Base-by-base conservation (phyloP, 2,888 invertebrate species). In the Cheilosia scutellata region DNA sequence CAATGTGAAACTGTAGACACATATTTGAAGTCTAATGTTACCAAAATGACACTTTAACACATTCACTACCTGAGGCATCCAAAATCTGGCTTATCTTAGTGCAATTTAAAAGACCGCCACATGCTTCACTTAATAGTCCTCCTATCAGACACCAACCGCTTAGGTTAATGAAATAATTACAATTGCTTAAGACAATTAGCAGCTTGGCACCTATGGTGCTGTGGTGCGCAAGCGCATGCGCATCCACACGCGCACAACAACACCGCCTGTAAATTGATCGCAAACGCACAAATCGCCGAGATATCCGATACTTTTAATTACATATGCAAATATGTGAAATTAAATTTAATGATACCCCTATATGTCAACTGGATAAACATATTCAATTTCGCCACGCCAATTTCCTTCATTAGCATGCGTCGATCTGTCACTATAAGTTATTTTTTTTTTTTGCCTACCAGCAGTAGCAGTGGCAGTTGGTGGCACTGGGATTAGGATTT, bases 331-430 rank as follows among this genome's bases (percentile, higher is more conserved):
- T 63, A 68, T 57, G 68, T 74, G 37, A 51, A 68, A 76, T 76
- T 76, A 70, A 70, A 82, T 82, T 82, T 78, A 74, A 79, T 79
- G 60, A 75, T 75, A 79, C 79, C 83, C 55, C 58, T 51, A 74
- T 51, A 79, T 83, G 68, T 62, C 68, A 83, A 62, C 57, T 57
- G 68, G 49, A 51, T 68, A 65, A 82, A 77, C 82, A 77, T 82
- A 77, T 58, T 68, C 66, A 75, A 75, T 84, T 77, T 77, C 65
- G 71, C 63, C 71, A 77, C 71, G 79, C 58, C 70, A 79, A 49
- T 79, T 79, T 84, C 79, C 75, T 74, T 79, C 79, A 84, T 84
- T 84, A 84, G 79, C 75, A 84, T 84, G 79, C 70, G 58, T 79
- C 83, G 70, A 79, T 84, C 83, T 75, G 79, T 79, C 82, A 83